Percentiles rank a stretch among this genome's conserved stretches.
These are phyloP conservation scores for Cebus imitator DNA, from an alignment of 2,113 vertebrate species.

Conservation along the genomic window DNA sequence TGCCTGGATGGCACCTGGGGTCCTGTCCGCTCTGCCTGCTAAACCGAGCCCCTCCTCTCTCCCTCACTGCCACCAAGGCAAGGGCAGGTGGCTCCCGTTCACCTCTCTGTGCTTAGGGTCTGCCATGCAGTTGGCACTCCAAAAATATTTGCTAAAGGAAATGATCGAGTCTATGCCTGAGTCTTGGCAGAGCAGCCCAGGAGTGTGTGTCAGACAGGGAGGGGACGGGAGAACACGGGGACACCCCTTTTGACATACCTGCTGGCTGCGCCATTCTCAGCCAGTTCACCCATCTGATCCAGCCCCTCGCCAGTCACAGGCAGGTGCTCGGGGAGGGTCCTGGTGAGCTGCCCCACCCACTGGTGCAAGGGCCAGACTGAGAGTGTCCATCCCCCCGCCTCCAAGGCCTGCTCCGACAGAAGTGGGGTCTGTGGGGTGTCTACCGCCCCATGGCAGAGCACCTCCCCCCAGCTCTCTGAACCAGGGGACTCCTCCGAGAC, in stretches of 20 bases:
- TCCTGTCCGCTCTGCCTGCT: neutral
- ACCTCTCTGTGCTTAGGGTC: neutral
- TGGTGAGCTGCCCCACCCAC: neutral
- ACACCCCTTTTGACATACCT: neutral
- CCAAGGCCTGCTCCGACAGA: neutral
- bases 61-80: accelerated
- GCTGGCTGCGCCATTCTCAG: neutral
- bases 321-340: neutral
- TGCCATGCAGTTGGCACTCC: neutral
- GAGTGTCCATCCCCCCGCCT: neutral
- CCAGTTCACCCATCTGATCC: accelerated
- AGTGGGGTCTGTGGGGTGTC: neutral
- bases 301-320: neutral
- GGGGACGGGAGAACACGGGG: neutral
- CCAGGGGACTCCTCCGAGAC: neutral
- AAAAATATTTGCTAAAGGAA: neutral
- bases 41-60: neutral
- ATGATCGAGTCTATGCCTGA: neutral
- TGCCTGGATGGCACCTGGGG: neutral
- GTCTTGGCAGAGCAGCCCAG: neutral
- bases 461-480: neutral
- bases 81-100: accelerated
- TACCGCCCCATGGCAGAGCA: neutral
- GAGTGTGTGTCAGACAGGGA: neutral
- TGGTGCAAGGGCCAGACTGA: neutral